These are phyloP conservation scores for Helleia helle DNA, from an alignment of 2,888 invertebrate species.

Conservation along the genomic window DNA sequence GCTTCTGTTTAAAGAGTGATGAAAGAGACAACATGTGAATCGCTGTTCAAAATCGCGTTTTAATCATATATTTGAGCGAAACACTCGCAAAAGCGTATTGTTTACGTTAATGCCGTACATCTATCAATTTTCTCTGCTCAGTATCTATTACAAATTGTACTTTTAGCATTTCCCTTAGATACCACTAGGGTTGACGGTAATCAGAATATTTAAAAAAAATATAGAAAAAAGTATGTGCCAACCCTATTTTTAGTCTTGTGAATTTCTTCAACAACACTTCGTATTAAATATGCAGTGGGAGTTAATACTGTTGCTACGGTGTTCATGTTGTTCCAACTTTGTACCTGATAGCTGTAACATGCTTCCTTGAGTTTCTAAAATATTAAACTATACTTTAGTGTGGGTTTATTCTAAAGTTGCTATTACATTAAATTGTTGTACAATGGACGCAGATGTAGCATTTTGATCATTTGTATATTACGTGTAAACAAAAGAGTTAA, in stretches of 20 bases:
- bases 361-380: neutral
- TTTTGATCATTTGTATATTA: no score
- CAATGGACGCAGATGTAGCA: no score
- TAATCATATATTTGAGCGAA: neutral
- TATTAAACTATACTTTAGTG: no score
- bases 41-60: no score
- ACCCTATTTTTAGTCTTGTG: neutral
- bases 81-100: neutral
- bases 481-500: no score
- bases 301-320: neutral
- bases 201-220: no score
- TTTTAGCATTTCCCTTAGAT: neutral
- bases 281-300: neutral
- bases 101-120: neutral
- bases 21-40: no score
- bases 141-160: neutral
- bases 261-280: neutral
- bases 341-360: neutral
- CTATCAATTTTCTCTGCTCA: neutral
- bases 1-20: no score
- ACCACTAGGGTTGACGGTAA: no score
- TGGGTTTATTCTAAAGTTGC: no score
- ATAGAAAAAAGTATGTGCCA: neutral
- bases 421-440: no score
- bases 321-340: neutral